Evolutionary conservation across 2,888 invertebrate genomes (phyloP).

Genomic region (Gymnoscelis rufifasciata): DNA sequence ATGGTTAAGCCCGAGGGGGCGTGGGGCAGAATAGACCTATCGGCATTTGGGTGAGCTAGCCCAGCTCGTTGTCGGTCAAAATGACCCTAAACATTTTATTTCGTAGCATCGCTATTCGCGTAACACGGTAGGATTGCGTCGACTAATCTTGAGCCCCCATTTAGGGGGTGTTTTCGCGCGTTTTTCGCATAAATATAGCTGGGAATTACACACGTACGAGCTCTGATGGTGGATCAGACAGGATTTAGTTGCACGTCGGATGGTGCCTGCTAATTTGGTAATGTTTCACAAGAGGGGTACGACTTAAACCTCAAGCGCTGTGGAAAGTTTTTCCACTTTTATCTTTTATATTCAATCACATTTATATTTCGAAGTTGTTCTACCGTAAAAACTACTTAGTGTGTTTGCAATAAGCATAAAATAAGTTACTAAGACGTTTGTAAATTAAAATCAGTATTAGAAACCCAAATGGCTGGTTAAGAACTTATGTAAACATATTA

Average conservation of each 20-base stretch:
- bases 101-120: constrained; percentile 68
- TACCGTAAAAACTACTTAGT: not conserved
- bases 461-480: constrained; percentile 3
- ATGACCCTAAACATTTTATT: constrained; percentile 79
- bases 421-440: not conserved
- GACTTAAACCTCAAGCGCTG: constrained; percentile 1
- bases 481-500: constrained; percentile 6
- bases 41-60: constrained; percentile 71
- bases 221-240: constrained; percentile 22
- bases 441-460: not conserved
- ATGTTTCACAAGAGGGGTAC: constrained; percentile 18
- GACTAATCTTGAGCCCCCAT: constrained; percentile 73
- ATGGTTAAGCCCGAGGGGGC: constrained; percentile 63
- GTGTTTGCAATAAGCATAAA: not conserved
- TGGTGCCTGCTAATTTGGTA: constrained; percentile 25
- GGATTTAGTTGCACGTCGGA: constrained; percentile 26
- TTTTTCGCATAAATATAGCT: constrained; percentile 61
- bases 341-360: too few relatives aligned
- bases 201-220: constrained; percentile 53
- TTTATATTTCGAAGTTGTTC: too few relatives aligned
- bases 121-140: constrained; percentile 62
- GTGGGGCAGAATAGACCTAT: constrained; percentile 69
- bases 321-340: not conserved
- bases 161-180: constrained; percentile 66
- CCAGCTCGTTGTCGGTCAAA: constrained; percentile 68